Conservation (phyloP, 2,113 vertebrate genomes). For the Cairina moschata region DNA sequence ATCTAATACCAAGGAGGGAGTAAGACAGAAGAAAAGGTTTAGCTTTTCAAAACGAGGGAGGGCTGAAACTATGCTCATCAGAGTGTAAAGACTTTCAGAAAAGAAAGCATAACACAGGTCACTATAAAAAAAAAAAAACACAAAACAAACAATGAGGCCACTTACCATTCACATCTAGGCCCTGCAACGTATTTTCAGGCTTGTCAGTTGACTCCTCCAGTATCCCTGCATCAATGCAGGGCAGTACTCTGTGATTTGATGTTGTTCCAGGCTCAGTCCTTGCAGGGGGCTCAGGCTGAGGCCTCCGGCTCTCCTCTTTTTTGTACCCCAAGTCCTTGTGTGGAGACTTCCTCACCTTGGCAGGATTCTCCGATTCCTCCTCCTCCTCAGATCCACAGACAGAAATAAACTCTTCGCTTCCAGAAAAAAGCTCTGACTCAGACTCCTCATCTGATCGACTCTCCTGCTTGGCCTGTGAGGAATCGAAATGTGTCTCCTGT, state of each 20-base stretch:
- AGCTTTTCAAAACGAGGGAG: background rate
- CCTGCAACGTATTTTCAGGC: conserved; percentile 72
- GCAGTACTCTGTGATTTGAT: conserved; percentile 80
- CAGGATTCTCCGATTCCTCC: conserved; percentile 76
- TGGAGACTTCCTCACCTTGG: conserved; percentile 88
- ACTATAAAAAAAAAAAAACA: background rate
- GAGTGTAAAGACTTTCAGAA: background rate
- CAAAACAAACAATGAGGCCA: background rate
- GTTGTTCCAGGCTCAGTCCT: conserved; percentile 78
- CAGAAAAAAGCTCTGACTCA: conserved; percentile 95
- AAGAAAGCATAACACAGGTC: background rate
- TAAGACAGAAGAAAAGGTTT: background rate
- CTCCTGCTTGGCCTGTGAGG: conserved; percentile 84
- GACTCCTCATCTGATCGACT: conserved; percentile 94
- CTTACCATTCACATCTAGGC: conserved; percentile 86
- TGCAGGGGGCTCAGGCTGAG: conserved; percentile 82
- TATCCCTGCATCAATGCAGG: conserved; percentile 60
- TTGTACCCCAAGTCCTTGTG: conserved; percentile 92
- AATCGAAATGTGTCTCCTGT: conserved; percentile 98
- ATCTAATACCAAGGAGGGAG: background rate
- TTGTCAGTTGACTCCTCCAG: conserved; percentile 72
- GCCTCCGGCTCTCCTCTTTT: conserved; percentile 93
- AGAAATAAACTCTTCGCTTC: conserved; percentile 96
- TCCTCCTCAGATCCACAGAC: conserved; percentile 95
- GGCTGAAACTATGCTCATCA: background rate